Percentiles rank a stretch among this genome's conserved stretches.
Evolutionary conservation across 1,140 invertebrate genomes (phyloP).

Genomic region (Latrodectus geometricus): DNA sequence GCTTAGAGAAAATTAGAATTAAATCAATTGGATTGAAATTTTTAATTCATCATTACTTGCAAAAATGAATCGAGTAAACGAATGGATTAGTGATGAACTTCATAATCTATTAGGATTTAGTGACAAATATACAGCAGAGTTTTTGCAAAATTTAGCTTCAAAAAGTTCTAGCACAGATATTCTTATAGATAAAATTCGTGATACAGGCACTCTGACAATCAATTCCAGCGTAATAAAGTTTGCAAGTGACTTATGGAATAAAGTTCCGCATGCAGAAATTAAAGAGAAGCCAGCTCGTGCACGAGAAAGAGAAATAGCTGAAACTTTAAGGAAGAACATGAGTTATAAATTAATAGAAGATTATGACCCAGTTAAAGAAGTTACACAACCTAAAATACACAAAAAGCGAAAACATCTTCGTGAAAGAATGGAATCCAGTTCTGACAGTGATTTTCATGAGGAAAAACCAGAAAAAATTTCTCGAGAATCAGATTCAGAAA

Average conservation of each 20-base stretch:
- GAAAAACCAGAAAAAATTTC: conserved; percentile 18
- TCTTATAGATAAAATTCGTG: conserved; percentile 70
- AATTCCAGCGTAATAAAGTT: conserved; percentile 68
- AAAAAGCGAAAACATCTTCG: conserved; percentile 63
- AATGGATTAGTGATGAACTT: conserved; percentile 73
- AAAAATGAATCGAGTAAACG: conserved; percentile 63
- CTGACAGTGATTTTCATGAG: conserved; percentile 5
- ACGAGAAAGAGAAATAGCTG: conserved; percentile 66
- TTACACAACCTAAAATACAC: background rate
- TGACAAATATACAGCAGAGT: conserved; percentile 72
- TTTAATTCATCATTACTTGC: background rate
- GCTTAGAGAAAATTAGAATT: too few relatives aligned
- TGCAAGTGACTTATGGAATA: conserved; percentile 69
- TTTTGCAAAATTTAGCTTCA: conserved; percentile 71
- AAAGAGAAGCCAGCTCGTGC: conserved; percentile 66
- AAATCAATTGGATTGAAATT: too few relatives aligned
- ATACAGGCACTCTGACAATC: conserved; percentile 71
- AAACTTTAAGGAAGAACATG: conserved; percentile 69
- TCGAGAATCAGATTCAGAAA: conserved; percentile 49
- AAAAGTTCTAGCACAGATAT: conserved; percentile 69
- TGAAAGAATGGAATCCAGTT: conserved; percentile 22
- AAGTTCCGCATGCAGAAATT: conserved; percentile 60
- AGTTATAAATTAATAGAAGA: conserved; percentile 69
- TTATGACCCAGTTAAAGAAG: conserved; percentile 60
- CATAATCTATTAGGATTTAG: conserved; percentile 73